Percentiles rank a stretch among this genome's conserved stretches.
These are phyloP conservation scores for Arrhamphus sclerolepis DNA, from an alignment of 2,797 vertebrate species.

Conservation along the genomic window DNA sequence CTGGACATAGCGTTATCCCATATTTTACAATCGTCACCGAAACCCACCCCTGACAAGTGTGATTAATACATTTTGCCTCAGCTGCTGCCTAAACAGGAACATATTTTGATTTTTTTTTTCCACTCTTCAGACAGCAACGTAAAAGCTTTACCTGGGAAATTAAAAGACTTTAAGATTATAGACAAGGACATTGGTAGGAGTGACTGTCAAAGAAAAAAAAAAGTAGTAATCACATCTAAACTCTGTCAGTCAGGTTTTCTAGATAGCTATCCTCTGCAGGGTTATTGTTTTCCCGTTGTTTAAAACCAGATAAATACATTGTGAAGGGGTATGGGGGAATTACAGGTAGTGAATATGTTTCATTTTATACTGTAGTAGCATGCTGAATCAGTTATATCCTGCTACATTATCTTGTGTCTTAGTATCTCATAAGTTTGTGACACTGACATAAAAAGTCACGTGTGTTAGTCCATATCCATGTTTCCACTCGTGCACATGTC, in stretches of 20 bases:
- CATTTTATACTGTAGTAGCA: constrained; percentile 80
- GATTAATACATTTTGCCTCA: constrained; percentile 38
- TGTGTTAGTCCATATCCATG: constrained; percentile 62
- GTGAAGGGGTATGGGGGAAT: constrained; percentile 65
- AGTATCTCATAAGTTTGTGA: constrained; percentile 69
- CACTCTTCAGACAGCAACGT: constrained; percentile 43
- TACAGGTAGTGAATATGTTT: constrained; percentile 79
- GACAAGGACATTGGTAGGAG: constrained; percentile 38
- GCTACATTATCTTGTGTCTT: constrained; percentile 79
- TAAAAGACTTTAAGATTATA: constrained; percentile 49
- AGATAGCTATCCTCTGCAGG: constrained; percentile 47
- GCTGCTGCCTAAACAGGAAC: constrained; percentile 32
- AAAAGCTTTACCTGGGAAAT: constrained; percentile 52
- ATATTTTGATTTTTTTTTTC: constrained; percentile 34
- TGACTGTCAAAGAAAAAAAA: constrained; percentile 24
- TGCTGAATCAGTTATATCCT: constrained; percentile 79
- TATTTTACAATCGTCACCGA: constrained; percentile 23
- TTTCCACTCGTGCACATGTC: constrained; percentile 44
- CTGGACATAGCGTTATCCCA: constrained; percentile 24
- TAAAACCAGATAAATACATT: constrained; percentile 74
- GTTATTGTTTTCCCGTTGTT: constrained; percentile 63
- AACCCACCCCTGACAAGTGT: constrained; percentile 32
- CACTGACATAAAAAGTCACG: constrained; percentile 52
- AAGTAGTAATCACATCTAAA: constrained; percentile 62
- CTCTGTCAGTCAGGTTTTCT: constrained; percentile 55